Base-by-base conservation (phyloP, 2,888 invertebrate species). In the Scrobipalpa costella region DNA sequence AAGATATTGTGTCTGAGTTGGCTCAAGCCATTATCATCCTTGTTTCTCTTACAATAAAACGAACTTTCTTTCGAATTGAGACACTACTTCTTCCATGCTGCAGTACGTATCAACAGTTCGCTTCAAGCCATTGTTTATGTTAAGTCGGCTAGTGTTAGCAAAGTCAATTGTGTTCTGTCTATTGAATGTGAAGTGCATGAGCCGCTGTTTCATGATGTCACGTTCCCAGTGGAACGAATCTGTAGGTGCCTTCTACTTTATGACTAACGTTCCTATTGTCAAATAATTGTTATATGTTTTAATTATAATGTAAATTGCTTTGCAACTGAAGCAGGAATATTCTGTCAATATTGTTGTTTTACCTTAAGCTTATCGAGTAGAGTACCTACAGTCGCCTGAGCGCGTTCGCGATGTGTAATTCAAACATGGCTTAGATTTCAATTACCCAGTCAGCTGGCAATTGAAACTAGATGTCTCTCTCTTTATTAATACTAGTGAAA, bases 151-250 rank as follows among this genome's bases (percentile, higher is more conserved):
- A 34, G 33, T 11, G 27, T 55, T 55, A 33, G 55, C 33, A 19
- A 50, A 66, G 47, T 62, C 57, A 7, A 55, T 60, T 34, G 40
- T 57, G 60, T n/a, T n/a, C 59, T 61, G 21, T 15, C 9, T 55
- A 55, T 55, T 27, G 33, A 55, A n/a, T 55, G 27, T 55, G 13
- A 55, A 55, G 55, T 15, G 7, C 55, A 33, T 15, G 19, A 19
- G 9, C 17, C 15, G 15, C 8, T 50, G 50, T 50, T 50, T 50
- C 11, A 50, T 9, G 21, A 19, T 3, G 19, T 17, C 11, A 19
- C 11, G 19, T 11, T 50, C 11, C 17, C 50, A 50, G 50, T 50
- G 50, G 21, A 50, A 19, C 11, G 21, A 21, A 19, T 19, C 19
- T 50, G 17, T 17, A n/a, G 7, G 47, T 47, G 19, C 21, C 9